Evolutionary conservation across 2,888 invertebrate genomes (phyloP), one percentile per base, ranked within the genome.

Genomic region (Phrixothrix hirtus): DNA sequence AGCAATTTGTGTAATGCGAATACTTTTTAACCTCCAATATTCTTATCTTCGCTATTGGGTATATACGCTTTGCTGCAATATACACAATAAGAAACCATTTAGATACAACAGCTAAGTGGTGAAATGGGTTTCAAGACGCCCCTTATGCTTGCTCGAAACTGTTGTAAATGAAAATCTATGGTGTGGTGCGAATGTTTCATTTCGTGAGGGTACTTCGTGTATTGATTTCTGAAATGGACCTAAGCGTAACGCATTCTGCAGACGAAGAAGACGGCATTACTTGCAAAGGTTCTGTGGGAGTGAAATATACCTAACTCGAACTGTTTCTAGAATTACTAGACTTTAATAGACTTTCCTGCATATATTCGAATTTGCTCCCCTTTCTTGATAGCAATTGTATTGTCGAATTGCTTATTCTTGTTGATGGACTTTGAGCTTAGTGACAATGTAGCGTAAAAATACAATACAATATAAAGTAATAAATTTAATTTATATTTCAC

Each of bases 81-180:
- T 58, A 60, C 58, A 62, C 67, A 67, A 66, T 66, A 65, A 67
- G 67, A 65, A 67, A 65, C 66, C 65, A 66, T 62, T 60, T 63
- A 61, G 65, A 65, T 65, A 65, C 63, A 63, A 63, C 61, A 63
- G 62, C 60, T 66, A 65, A 65, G 67, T 67, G 67, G 65, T 58
- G 63, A 62, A 67, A 66, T 67, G 65, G 65, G 65, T 65, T 67
- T 66, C 65, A 59, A 61, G 62, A 60, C 64, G 61, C 65, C 62
- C 65, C 64, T 65, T 65, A 65, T 63, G 64, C 66, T 66, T 65
- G 64, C 62, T 62, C 61, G 59, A 62, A 63, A 60, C 61, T 58
- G 58, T 55, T 58, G 55, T 59, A 67, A 65, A 66, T 67, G 65
- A 66, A 64, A 65, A 67, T 67, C 59, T 66, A 67, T 66, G 60